Evolutionary conservation across 2,888 invertebrate genomes (phyloP).

Genomic region (Deilephila porcellus): DNA sequence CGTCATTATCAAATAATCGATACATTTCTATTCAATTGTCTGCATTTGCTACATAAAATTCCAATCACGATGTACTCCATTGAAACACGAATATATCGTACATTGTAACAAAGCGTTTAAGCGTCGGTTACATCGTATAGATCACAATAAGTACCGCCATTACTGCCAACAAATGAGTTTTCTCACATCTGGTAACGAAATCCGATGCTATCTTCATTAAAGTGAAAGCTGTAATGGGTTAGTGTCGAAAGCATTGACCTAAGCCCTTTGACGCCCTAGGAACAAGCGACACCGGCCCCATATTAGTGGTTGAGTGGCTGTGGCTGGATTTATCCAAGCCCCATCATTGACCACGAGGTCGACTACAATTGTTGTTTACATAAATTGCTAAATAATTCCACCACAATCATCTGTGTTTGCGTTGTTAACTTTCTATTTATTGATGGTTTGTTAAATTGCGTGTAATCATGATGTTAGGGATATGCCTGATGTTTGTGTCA

Average conservation of each 20-base stretch:
- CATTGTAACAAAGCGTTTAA: not conserved
- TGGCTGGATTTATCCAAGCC: slow-evolving; percentile 48
- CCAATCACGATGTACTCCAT: not conserved
- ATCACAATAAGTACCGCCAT: slow-evolving; percentile 34
- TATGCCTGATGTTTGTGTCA: not conserved
- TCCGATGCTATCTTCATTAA: slow-evolving; percentile 33
- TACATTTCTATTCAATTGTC: not conserved
- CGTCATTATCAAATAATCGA: slow-evolving; percentile 6
- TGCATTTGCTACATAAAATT: slow-evolving; percentile 2
- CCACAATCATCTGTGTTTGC: slow-evolving; percentile 21
- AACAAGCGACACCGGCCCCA: slow-evolving; percentile 23
- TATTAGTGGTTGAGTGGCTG: slow-evolving; percentile 27
- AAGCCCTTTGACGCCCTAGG: slow-evolving; percentile 26
- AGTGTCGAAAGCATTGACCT: slow-evolving; percentile 28
- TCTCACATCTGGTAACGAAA: slow-evolving; percentile 31
- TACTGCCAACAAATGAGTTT: slow-evolving; percentile 37
- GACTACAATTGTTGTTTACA: slow-evolving; percentile 55
- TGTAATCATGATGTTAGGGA: not conserved
- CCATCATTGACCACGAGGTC: slow-evolving; percentile 64
- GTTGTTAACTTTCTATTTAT: slow-evolving; percentile 22
- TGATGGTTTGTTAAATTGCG: not conserved
- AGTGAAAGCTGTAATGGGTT: slow-evolving; percentile 36
- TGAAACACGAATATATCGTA: not conserved
- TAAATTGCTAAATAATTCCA: slow-evolving; percentile 34
- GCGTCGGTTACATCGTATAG: slow-evolving; percentile 7